These are phyloP conservation scores for Tenebrosternarchus preto DNA, from an alignment of 2,113 vertebrate species.

Conservation along the genomic window DNA sequence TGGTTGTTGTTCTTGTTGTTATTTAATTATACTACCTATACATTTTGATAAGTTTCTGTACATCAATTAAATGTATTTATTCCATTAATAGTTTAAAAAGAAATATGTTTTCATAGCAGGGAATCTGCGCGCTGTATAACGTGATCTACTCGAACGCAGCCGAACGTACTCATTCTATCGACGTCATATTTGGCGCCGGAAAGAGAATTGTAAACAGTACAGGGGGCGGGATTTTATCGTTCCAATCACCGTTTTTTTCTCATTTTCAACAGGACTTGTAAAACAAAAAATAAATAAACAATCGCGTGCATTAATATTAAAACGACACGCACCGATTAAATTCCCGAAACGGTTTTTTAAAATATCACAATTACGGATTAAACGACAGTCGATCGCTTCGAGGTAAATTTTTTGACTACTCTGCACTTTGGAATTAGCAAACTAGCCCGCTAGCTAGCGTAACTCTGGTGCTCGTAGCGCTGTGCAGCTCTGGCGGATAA, in stretches of 20 bases:
- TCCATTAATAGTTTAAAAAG: too few species aligned
- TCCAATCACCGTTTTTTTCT: slow-evolving; percentile 42
- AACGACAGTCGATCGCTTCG: not conserved
- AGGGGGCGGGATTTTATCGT: slow-evolving; percentile 65
- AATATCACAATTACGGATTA: too few species aligned
- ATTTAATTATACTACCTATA: not conserved
- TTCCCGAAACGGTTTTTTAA: not conserved
- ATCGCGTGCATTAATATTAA: not conserved
- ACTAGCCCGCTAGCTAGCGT: slow-evolving; percentile 14
- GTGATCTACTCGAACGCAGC: not conserved
- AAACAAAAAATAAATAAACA: slow-evolving; percentile 5
- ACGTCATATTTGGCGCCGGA: slow-evolving; percentile 59
- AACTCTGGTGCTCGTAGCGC: not conserved
- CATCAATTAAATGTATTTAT: too few species aligned
- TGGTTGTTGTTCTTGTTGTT: too few species aligned
- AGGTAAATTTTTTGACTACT: not conserved
- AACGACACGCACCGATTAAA: not conserved
- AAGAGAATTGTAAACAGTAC: slow-evolving; percentile 46
- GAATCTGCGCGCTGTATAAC: too few species aligned
- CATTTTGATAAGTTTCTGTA: too few species aligned
- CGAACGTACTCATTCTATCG: not conserved
- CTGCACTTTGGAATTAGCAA: slow-evolving; percentile 44
- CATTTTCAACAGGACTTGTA: slow-evolving; percentile 47
- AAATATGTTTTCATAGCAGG: too few species aligned
- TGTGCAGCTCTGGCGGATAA: too few species aligned